phyloP scores from a whole-genome alignment of 2,113 vertebrate genomes.

The Megaceryle maxima region DNA sequence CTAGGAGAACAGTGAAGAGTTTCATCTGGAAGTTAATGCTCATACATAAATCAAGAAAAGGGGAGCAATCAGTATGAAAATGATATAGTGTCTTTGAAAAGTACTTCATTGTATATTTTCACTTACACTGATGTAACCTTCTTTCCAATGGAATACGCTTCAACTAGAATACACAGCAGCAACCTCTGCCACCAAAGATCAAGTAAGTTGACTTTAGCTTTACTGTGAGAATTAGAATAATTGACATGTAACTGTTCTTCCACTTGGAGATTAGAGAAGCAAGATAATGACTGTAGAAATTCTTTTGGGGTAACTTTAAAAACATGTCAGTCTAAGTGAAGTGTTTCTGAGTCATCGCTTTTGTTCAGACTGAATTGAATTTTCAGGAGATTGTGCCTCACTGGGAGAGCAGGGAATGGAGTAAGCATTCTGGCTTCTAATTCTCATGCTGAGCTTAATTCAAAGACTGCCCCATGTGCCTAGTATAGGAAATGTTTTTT shows the following conservation, averaged over 20 bases:
- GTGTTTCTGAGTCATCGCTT: not conserved
- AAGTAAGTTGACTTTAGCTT: slow-evolving; percentile 72
- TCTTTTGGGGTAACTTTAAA: not conserved
- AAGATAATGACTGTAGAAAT: not conserved
- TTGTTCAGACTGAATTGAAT: not conserved
- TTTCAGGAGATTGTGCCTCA: not conserved
- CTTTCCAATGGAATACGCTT: slow-evolving; percentile 21
- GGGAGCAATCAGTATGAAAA: not conserved
- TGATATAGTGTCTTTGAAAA: not conserved
- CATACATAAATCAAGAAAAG: not conserved
- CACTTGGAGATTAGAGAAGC: not conserved
- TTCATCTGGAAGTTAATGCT: not conserved
- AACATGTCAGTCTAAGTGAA: not conserved
- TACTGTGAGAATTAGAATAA: not conserved
- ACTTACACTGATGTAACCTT: slow-evolving; percentile 34
- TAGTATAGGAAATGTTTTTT: not conserved
- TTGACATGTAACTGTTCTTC: not conserved
- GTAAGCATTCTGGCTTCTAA: not conserved
- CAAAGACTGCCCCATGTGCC: not conserved
- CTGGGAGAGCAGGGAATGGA: not conserved
- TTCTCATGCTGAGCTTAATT: not conserved
- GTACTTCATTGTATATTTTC: not conserved
- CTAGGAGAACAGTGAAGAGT: not conserved
- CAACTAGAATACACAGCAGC: slow-evolving; percentile 56
- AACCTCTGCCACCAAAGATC: slow-evolving; percentile 72